Evolutionary conservation across 1,140 invertebrate genomes (phyloP).

Genomic region (Triops longicaudatus): DNA sequence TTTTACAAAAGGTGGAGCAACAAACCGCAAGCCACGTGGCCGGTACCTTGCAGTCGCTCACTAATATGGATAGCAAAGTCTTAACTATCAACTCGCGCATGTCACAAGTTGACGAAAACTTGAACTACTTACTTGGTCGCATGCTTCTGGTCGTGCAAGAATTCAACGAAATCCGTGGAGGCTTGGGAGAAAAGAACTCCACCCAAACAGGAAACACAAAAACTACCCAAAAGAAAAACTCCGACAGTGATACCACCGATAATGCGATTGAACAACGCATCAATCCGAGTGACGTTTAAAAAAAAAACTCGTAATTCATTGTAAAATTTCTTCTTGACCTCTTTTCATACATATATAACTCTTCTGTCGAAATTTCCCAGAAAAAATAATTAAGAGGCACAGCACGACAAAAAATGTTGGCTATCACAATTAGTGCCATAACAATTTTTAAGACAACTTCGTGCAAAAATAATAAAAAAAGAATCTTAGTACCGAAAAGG

Average conservation of each 20-base stretch:
- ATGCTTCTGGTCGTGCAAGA: slow-evolving; percentile 73
- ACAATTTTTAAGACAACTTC: background rate
- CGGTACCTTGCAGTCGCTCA: slow-evolving; percentile 68
- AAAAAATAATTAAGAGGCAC: background rate
- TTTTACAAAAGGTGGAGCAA: slow-evolving; percentile 63
- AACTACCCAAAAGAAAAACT: background rate
- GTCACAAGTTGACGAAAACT: slow-evolving; percentile 68
- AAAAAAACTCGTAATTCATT: background rate
- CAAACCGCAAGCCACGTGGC: slow-evolving; percentile 73
- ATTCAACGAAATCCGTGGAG: slow-evolving; percentile 59
- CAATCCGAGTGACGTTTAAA: background rate
- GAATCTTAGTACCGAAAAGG: background rate
- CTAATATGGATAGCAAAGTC: slow-evolving; percentile 65
- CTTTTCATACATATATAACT: background rate
- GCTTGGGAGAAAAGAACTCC: slow-evolving; percentile 32
- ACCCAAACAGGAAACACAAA: slow-evolving; percentile 26
- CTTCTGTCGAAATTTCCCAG: background rate
- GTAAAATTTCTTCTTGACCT: background rate
- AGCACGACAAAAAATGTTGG: background rate
- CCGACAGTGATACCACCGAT: background rate
- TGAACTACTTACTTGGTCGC: slow-evolving; percentile 73
- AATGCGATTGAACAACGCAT: background rate
- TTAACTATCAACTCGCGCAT: slow-evolving; percentile 61
- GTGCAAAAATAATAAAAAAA: background rate
- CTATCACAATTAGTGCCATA: background rate